A percentile compares a stretch with the other conserved stretches of the same genome.
These are phyloP conservation scores for Hyaena hyaena DNA, from an alignment of 2,113 vertebrate genomes.

Conservation along the genomic window DNA sequence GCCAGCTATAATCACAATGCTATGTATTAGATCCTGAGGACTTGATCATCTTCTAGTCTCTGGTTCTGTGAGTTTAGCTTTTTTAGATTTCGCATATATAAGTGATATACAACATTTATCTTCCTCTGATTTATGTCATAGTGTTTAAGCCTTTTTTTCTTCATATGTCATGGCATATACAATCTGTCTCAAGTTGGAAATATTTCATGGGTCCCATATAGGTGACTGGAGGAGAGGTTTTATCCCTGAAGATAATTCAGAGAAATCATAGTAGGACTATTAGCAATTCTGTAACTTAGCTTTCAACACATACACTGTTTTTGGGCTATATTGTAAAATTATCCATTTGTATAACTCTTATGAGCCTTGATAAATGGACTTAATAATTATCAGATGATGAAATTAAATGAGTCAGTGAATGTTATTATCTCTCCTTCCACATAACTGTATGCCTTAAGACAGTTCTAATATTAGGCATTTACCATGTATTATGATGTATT, in stretches of 20 bases:
- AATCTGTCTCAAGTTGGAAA: not conserved
- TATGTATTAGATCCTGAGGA: not conserved
- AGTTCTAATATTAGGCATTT: constrained; percentile 78
- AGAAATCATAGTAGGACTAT: not conserved
- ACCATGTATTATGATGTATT: constrained; percentile 78
- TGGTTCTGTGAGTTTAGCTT: not conserved
- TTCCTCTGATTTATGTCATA: not conserved
- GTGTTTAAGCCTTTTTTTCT: no score
- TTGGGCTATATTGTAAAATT: not conserved
- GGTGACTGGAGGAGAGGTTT: not conserved
- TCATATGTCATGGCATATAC: not conserved
- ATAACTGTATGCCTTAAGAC: constrained; percentile 78
- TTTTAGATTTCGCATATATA: fast-evolving
- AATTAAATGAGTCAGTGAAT: constrained; percentile 82
- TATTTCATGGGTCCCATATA: not conserved
- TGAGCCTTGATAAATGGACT: constrained; percentile 71
- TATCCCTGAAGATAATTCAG: not conserved
- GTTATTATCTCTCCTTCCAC: constrained; percentile 78
- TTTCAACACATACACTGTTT: not conserved
- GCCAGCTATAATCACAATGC: not conserved
- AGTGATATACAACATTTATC: not conserved
- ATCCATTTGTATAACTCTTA: constrained; percentile 64
- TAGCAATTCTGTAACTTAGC: not conserved
- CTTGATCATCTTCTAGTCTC: not conserved
- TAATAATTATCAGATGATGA: constrained; percentile 58